Percentiles rank a stretch among this genome's conserved stretches.
Evolutionary conservation across 1,140 invertebrate species (phyloP).

Genomic region (Harpegnathos saltator): DNA sequence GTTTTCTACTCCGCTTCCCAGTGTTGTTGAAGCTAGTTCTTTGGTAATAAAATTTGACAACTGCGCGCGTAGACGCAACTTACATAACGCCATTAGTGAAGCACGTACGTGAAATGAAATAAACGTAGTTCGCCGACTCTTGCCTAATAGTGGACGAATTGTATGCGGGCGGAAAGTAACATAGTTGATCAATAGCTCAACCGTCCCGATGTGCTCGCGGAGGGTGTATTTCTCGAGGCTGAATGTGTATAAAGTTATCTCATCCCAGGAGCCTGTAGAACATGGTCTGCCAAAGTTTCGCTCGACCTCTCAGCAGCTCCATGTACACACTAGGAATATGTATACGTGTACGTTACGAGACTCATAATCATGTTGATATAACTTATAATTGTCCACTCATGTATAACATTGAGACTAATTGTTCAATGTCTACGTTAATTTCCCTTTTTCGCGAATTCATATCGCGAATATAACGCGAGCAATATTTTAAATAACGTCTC

Average conservation of each 20-base stretch:
- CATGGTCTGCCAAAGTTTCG: constrained; percentile 6
- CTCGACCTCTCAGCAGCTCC: constrained; percentile 5
- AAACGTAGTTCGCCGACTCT: not conserved
- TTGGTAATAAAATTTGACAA: not conserved
- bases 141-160: not conserved
- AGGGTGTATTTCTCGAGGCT: constrained; percentile 14
- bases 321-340: not conserved
- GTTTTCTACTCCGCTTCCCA: not conserved
- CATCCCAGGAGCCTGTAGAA: constrained; percentile 1
- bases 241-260: constrained; percentile 33
- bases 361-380: not conserved
- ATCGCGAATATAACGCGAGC: no score
- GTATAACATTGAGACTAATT: no score
- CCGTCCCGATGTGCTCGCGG: not conserved
- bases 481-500: no score
- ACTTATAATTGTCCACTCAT: constrained; percentile 27
- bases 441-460: no score
- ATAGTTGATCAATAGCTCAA: not conserved
- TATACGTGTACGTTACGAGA: not conserved
- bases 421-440: no score
- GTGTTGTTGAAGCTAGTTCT: not conserved
- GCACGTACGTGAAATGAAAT: not conserved
- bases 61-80: not conserved
- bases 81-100: not conserved
- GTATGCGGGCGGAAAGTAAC: not conserved